Conservation (phyloP, 2,888 invertebrate species). For the Trissolcus japonicus region DNA sequence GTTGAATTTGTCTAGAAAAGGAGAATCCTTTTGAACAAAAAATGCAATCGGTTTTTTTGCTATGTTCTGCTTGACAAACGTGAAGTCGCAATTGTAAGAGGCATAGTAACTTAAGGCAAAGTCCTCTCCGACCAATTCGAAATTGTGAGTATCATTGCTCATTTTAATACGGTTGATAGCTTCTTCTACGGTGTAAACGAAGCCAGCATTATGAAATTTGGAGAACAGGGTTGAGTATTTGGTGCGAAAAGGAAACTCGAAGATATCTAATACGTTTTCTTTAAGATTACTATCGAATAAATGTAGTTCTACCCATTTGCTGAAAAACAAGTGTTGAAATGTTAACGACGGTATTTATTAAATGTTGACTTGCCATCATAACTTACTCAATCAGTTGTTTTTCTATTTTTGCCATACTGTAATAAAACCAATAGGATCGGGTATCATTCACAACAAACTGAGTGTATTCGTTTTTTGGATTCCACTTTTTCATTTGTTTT, state of each 20-base stretch:
- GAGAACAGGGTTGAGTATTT: constrained; percentile 1
- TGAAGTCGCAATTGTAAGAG: constrained; percentile 9
- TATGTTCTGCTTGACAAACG: neutral
- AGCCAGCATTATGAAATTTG: constrained; percentile 11
- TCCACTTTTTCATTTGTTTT: no score
- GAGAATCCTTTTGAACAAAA: constrained; percentile 9
- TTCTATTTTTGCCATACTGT: no score
- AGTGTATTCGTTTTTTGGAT: no score
- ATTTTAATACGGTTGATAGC: constrained; percentile 10
- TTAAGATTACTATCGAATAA: neutral
- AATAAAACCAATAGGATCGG: no score
- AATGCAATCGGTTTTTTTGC: constrained; percentile 7
- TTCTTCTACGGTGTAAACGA: constrained; percentile 20
- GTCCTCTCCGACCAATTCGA: constrained; percentile 20
- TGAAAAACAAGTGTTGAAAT: constrained; percentile 1
- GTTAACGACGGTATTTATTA: neutral
- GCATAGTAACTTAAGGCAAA: constrained; percentile 4
- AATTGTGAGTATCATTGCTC: constrained; percentile 21
- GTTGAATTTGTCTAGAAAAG: neutral
- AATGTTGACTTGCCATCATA: neutral
- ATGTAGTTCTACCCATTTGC: constrained; percentile 16
- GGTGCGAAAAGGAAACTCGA: constrained; percentile 13
- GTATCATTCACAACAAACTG: no score
- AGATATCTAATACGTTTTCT: neutral
- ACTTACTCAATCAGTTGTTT: no score